Evolutionary conservation across 2,888 invertebrate species (phyloP).

Genomic region (Scaptomyza parva): DNA sequence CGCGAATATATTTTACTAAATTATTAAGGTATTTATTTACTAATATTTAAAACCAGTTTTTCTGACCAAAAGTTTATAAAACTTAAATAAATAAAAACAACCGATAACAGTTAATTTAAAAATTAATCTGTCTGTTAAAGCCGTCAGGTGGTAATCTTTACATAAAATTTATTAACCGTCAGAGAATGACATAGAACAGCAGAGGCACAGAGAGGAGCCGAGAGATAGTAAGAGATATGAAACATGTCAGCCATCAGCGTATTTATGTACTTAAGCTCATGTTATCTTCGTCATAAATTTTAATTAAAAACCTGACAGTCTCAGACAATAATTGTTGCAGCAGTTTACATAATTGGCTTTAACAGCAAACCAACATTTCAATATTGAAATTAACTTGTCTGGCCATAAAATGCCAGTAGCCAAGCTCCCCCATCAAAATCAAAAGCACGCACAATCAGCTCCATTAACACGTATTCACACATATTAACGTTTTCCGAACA

Average conservation of each 20-base stretch:
- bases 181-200: neutral
- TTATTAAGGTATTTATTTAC: neutral
- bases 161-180: neutral
- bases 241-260: conserved; percentile 6
- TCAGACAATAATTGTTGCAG: conserved; percentile 21
- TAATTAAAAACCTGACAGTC: conserved; percentile 33
- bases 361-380: conserved; percentile 5
- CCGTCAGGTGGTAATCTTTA: neutral
- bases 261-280: conserved; percentile 8
- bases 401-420: conserved; percentile 17
- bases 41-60: neutral
- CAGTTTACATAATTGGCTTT: neutral
- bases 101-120: neutral
- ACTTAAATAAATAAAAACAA: neutral
- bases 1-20: neutral
- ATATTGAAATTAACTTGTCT: conserved; percentile 22
- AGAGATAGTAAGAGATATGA: neutral
- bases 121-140: neutral
- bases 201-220: neutral
- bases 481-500: conserved; percentile 4
- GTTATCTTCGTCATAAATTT: conserved; percentile 25
- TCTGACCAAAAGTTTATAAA: neutral
- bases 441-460: conserved; percentile 23
- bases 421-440: conserved; percentile 15
- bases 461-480: conserved; percentile 26